Evolutionary conservation across 2,888 invertebrate genomes (phyloP).

Genomic region (Acanthoscelides obtectus): DNA sequence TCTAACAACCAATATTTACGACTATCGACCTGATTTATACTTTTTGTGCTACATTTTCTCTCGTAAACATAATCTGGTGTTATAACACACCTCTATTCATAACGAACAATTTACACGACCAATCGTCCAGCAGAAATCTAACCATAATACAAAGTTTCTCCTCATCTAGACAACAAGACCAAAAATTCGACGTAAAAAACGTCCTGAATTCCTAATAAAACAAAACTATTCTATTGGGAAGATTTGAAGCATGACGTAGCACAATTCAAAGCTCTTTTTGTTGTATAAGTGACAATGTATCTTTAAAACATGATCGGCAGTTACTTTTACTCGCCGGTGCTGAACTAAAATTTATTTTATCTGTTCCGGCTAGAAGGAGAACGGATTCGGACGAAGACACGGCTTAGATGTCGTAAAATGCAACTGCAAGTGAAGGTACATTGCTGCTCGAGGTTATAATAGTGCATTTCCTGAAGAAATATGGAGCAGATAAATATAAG

Average conservation of each 20-base stretch:
- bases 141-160: not conserved
- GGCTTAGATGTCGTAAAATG: not conserved
- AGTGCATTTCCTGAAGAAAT: not conserved
- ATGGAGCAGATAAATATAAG: not conserved
- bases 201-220: not conserved
- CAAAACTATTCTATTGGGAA: not conserved
- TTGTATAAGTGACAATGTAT: not conserved
- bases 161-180: not conserved
- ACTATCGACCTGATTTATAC: too few species aligned
- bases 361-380: not conserved
- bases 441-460: not conserved
- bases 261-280: not conserved
- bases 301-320: not conserved
- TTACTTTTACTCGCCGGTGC: not conserved
- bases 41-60: too few species aligned
- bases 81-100: not conserved
- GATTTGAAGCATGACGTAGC: not conserved
- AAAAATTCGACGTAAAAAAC: not conserved
- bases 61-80: not conserved
- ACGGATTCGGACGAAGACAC: not conserved
- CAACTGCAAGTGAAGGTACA: not conserved
- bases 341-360: not conserved
- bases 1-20: too few species aligned
- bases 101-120: not conserved
- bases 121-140: not conserved